Percentiles rank a stretch among this genome's conserved stretches.
Conservation (phyloP, 1,140 invertebrate species). For the Kradibia gibbosae region DNA sequence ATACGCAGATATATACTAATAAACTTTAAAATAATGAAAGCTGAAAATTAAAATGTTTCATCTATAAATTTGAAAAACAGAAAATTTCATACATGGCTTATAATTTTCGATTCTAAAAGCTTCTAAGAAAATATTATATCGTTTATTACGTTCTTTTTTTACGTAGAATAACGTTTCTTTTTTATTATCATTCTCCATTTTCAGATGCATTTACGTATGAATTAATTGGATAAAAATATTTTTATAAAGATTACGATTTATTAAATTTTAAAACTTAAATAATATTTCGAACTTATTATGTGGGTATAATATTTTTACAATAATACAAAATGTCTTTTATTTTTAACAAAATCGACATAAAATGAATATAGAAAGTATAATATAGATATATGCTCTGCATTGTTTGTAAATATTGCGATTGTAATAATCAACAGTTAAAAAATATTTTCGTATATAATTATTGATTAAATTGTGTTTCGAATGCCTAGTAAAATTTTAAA, state of each 20-base stretch:
- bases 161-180: not conserved
- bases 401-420: too few species aligned
- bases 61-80: slow-evolving; percentile 47
- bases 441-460: too few species aligned
- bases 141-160: slow-evolving; percentile 32
- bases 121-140: slow-evolving; percentile 36
- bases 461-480: too few species aligned
- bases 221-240: slow-evolving; percentile 42
- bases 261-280: too few species aligned
- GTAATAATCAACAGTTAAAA: too few species aligned
- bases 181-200: not conserved
- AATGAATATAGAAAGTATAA: too few species aligned
- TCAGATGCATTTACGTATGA: slow-evolving; percentile 6
- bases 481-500: too few species aligned
- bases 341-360: not conserved
- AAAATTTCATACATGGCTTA: slow-evolving; percentile 11
- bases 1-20: not conserved
- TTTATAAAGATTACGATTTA: slow-evolving; percentile 49
- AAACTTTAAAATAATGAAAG: slow-evolving; percentile 7
- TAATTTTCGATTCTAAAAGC: slow-evolving; percentile 6
- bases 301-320: too few species aligned
- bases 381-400: too few species aligned
- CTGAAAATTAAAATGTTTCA: slow-evolving; percentile 54
- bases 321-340: too few species aligned
- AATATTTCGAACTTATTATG: too few species aligned